Percentiles rank a stretch among this genome's conserved stretches.
These are phyloP conservation scores for Brachionus calyciflorus DNA, from an alignment of 1,140 invertebrate species.

Conservation along the genomic window DNA sequence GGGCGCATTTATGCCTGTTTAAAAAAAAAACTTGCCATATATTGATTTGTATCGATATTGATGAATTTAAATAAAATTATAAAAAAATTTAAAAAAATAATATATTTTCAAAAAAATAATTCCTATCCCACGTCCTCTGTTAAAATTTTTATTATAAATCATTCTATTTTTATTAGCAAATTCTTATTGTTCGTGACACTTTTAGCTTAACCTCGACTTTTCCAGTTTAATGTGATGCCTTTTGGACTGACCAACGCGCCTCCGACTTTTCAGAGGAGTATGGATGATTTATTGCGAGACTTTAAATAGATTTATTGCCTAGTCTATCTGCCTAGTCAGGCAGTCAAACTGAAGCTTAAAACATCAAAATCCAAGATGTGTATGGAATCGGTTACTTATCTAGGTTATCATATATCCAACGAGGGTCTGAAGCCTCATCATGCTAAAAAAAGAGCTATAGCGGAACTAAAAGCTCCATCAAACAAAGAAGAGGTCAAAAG, in stretches of 20 bases:
- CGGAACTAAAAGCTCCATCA: constrained; percentile 51
- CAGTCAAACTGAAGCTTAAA: constrained; percentile 5
- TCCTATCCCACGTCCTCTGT: too few relatives aligned
- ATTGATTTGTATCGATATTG: too few relatives aligned
- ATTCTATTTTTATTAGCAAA: too few relatives aligned
- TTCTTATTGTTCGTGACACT: too few relatives aligned
- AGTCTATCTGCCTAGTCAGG: constrained; percentile 40
- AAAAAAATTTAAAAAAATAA: too few relatives aligned
- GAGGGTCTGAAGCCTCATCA: neutral
- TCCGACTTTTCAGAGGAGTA: constrained; percentile 55
- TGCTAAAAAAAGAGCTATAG: constrained; percentile 49
- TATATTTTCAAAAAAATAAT: too few relatives aligned
- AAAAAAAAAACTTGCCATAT: too few relatives aligned
- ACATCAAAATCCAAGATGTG: neutral
- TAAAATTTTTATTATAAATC: too few relatives aligned
- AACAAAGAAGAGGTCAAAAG: constrained; percentile 50
- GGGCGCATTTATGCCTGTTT: too few relatives aligned
- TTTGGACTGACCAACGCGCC: constrained; percentile 62
- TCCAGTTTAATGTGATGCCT: constrained; percentile 55
- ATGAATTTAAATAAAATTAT: too few relatives aligned
- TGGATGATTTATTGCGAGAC: constrained; percentile 50
- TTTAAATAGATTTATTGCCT: constrained; percentile 20
- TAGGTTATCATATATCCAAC: neutral
- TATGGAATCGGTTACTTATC: neutral
- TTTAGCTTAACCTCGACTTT: constrained; percentile 29